Conservation (phyloP, 2,888 invertebrate genomes). For the Corythucha ciliata region DNA sequence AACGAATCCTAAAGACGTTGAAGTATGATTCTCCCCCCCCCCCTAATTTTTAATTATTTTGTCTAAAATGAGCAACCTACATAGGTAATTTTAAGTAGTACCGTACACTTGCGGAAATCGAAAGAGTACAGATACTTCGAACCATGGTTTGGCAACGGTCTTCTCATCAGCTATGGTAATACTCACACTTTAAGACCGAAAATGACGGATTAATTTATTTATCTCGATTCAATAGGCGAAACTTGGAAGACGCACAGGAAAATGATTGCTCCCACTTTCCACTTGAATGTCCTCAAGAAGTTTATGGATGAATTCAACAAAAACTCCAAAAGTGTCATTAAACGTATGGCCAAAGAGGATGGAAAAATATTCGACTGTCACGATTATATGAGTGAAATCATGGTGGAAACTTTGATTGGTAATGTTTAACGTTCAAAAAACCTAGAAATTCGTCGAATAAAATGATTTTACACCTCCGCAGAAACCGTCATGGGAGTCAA, state of each 20-base stretch:
- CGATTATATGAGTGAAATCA: conserved; percentile 39
- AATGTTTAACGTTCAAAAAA: conserved; percentile 2
- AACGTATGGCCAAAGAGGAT: conserved; percentile 35
- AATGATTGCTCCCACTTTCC: conserved; percentile 79
- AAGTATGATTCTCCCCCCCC: conserved; percentile 21
- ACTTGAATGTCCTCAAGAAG: conserved; percentile 74
- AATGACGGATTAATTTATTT: no score
- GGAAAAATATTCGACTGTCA: conserved; percentile 37
- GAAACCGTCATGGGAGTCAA: conserved; percentile 85
- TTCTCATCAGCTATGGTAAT: conserved; percentile 41
- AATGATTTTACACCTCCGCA: conserved; percentile 43
- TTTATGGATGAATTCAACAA: conserved; percentile 79
- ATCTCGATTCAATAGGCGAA: conserved; percentile 48
- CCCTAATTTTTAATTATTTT: background rate
- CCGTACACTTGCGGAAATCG: conserved; percentile 41
- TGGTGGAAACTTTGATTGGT: conserved; percentile 39
- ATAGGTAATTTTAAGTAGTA: conserved; percentile 39
- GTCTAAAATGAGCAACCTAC: background rate
- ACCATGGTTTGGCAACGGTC: conserved; percentile 43
- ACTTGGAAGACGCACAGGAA: conserved; percentile 81
- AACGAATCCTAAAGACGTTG: conserved; percentile 28
- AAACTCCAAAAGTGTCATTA: conserved; percentile 50
- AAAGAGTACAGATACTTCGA: conserved; percentile 41
- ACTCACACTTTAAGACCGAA: background rate
- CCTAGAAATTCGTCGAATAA: background rate